These are phyloP conservation scores for Stenolophus ochropezus DNA, from an alignment of 2,888 invertebrate genomes.

Conservation along the genomic window DNA sequence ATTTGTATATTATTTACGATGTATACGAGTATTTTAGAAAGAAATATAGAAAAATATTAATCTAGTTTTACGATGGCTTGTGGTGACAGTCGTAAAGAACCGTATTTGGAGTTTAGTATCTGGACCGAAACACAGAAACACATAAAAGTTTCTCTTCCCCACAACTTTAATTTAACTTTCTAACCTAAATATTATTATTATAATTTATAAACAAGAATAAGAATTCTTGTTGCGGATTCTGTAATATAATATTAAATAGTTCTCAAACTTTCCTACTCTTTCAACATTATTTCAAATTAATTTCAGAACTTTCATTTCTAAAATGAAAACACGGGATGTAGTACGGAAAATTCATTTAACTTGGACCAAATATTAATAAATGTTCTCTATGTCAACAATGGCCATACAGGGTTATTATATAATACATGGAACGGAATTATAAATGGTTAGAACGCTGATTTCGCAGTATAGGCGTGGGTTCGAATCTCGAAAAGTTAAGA, in stretches of 20 bases:
- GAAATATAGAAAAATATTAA: conserved; percentile 9
- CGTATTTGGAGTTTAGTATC: conserved; percentile 21
- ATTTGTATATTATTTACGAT: no score
- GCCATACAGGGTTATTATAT: no score
- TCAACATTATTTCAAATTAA: not conserved
- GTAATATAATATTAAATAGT: conserved; percentile 23
- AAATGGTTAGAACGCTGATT: not conserved
- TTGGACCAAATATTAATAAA: not conserved
- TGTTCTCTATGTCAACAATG: no score
- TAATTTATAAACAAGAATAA: conserved; percentile 31
- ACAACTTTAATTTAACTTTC: conserved; percentile 37
- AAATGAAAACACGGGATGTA: not conserved
- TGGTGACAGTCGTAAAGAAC: conserved; percentile 16
- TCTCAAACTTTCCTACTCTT: conserved; percentile 6
- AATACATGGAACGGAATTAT: no score
- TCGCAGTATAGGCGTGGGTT: no score
- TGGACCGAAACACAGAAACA: conserved; percentile 20
- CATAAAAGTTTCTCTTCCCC: conserved; percentile 21
- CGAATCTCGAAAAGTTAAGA: no score
- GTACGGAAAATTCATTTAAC: not conserved
- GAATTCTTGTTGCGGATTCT: not conserved
- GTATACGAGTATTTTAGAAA: no score
- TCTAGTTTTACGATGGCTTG: conserved; percentile 23
- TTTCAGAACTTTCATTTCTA: not conserved
- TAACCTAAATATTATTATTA: conserved; percentile 32